These are phyloP conservation scores for Ahaetulla prasina DNA, from an alignment of 2,113 vertebrate species.

Conservation along the genomic window DNA sequence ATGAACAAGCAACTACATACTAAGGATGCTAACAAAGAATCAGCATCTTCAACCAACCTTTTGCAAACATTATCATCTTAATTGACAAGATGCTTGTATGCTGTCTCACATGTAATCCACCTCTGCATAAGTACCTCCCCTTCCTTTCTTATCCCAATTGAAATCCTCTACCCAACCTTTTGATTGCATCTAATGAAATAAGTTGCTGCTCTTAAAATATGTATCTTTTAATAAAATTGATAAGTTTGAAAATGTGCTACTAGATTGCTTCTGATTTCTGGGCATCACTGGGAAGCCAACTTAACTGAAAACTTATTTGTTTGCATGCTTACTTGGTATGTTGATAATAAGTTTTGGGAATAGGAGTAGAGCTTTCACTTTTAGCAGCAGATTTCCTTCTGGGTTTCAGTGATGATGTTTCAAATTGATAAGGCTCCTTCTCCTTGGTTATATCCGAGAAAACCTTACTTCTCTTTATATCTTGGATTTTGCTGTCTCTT, in stretches of 20 bases:
- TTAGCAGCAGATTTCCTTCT: background rate
- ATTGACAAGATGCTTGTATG: background rate
- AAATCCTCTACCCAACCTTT: background rate
- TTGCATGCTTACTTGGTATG: background rate
- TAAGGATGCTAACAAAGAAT: background rate
- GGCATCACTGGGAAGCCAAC: background rate
- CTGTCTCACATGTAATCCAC: background rate
- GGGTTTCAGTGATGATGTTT: background rate
- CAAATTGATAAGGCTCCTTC: background rate
- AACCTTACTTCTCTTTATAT: background rate
- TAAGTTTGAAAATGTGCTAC: background rate
- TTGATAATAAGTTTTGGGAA: background rate
- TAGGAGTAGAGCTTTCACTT: background rate
- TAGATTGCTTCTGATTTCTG: background rate
- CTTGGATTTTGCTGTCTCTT: background rate
- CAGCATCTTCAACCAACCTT: background rate
- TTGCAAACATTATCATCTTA: background rate
- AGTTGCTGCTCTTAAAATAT: background rate
- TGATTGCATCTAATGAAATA: background rate
- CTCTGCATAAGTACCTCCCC: background rate
- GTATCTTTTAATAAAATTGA: background rate
- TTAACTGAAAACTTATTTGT: background rate
- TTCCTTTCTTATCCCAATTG: background rate
- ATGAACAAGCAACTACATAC: background rate
- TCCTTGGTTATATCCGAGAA: rapidly evolving